Evolutionary conservation across 2,888 invertebrate genomes (phyloP).

Genomic region (Lycophotia porphyrea): DNA sequence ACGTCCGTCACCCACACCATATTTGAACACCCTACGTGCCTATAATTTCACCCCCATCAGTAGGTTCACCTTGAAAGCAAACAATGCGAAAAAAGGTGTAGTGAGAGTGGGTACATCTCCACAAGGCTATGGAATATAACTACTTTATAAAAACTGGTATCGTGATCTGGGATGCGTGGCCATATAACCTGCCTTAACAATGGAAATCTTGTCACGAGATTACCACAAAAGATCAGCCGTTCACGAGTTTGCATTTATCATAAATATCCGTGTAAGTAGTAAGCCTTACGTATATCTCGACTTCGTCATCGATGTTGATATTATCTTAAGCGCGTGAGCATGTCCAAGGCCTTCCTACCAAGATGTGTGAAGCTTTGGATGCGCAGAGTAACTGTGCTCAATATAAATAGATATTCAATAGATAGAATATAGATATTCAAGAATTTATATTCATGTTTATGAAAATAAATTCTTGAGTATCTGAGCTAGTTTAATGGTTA

Average conservation of each 20-base stretch:
- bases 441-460: too few relatives aligned
- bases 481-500: too few relatives aligned
- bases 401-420: too few relatives aligned
- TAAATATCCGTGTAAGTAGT: constrained; percentile 54
- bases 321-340: constrained; percentile 56
- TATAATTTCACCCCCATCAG: constrained; percentile 9
- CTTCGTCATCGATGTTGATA: constrained; percentile 59
- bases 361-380: constrained; percentile 56
- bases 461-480: too few relatives aligned
- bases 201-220: constrained; percentile 38
- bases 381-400: constrained; percentile 50
- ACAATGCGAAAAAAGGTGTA: background rate
- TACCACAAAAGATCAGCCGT: constrained; percentile 50
- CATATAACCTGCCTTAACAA: constrained; percentile 34
- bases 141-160: constrained; percentile 13
- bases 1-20: constrained; percentile 4
- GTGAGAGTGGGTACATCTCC: background rate
- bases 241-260: constrained; percentile 53
- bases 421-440: too few relatives aligned
- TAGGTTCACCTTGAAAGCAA: background rate
- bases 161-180: constrained; percentile 4
- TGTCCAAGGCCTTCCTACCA: constrained; percentile 62
- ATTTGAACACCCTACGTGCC: background rate
- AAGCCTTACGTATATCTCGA: constrained; percentile 55
- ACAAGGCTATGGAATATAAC: constrained; percentile 6